These are phyloP conservation scores for Acleris emargana DNA, from an alignment of 2,888 invertebrate species.

Conservation along the genomic window DNA sequence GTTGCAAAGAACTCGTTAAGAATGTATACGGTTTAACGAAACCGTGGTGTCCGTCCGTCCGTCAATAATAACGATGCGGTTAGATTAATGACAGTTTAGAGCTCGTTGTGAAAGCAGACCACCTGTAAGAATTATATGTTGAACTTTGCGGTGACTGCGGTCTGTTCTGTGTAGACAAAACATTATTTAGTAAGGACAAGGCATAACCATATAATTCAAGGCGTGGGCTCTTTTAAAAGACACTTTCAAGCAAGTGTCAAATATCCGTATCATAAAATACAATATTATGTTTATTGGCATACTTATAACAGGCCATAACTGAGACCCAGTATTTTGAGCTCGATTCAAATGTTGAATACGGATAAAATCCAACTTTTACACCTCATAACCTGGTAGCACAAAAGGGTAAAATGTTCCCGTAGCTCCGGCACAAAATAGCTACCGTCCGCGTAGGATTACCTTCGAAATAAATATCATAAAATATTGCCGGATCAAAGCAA, in stretches of 20 bases:
- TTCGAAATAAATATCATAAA: slow-evolving; percentile 28
- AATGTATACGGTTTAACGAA: slow-evolving; percentile 28
- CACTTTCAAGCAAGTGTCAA: too few relatives aligned
- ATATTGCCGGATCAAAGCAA: slow-evolving; percentile 32
- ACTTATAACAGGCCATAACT: too few relatives aligned
- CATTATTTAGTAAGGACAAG: neutral
- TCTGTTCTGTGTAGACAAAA: slow-evolving; percentile 10
- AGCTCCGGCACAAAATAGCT: slow-evolving; percentile 9
- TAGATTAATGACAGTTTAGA: slow-evolving; percentile 48
- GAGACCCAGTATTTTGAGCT: neutral
- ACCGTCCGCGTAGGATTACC: slow-evolving; percentile 23
- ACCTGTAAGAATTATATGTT: slow-evolving; percentile 45
- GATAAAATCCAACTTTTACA: slow-evolving; percentile 3
- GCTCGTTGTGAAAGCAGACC: slow-evolving; percentile 53
- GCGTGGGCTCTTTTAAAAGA: too few relatives aligned
- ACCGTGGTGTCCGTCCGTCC: slow-evolving; percentile 12
- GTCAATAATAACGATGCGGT: slow-evolving; percentile 44
- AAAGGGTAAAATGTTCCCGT: slow-evolving; percentile 1
- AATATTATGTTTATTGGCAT: too few relatives aligned
- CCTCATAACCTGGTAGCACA: slow-evolving; percentile 1
- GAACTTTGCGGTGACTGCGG: slow-evolving; percentile 34
- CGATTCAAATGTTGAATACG: neutral
- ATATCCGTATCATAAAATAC: too few relatives aligned
- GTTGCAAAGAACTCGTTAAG: slow-evolving; percentile 30
- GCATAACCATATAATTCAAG: neutral